These are phyloP conservation scores for Castor canadensis DNA, from an alignment of 2,113 vertebrate species.

Conservation along the genomic window DNA sequence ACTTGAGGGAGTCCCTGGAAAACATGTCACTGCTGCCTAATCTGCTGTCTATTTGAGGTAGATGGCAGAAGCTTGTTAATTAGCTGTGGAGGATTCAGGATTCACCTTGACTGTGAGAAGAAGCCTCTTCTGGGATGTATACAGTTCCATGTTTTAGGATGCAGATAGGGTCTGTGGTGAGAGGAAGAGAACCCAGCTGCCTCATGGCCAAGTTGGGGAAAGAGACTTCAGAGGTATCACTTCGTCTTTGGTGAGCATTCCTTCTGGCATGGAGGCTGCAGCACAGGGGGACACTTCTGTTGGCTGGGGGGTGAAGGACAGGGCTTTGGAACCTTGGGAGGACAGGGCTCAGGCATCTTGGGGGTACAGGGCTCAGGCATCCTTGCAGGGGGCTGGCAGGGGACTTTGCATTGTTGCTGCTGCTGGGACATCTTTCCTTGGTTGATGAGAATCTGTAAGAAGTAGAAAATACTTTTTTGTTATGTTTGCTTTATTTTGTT, in stretches of 20 bases:
- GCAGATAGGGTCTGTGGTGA: not conserved
- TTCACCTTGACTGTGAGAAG: not conserved
- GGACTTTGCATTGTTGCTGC: not conserved
- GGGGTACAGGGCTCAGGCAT: not conserved
- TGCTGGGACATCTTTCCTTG: not conserved
- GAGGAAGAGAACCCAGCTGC: not conserved
- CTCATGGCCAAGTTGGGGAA: not conserved
- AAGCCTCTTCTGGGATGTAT: not conserved
- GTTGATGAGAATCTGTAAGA: not conserved
- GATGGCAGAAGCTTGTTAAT: not conserved
- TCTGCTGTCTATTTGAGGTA: not conserved
- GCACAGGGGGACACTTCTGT: not conserved
- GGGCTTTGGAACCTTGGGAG: not conserved
- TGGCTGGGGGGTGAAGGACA: not conserved
- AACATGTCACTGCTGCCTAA: not conserved
- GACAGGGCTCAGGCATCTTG: not conserved
- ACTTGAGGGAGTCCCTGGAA: not conserved
- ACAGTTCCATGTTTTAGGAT: not conserved
- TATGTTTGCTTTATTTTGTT: not conserved
- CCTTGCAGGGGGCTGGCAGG: not conserved
- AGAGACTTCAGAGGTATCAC: not conserved
- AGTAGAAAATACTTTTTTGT: not conserved
- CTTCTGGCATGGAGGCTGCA: not conserved
- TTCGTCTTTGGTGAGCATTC: not conserved
- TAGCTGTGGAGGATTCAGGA: not conserved